Percentiles rank a stretch among this genome's conserved stretches.
Conservation (phyloP, 2,797 vertebrate genomes). For the Bovichtus diacanthus region DNA sequence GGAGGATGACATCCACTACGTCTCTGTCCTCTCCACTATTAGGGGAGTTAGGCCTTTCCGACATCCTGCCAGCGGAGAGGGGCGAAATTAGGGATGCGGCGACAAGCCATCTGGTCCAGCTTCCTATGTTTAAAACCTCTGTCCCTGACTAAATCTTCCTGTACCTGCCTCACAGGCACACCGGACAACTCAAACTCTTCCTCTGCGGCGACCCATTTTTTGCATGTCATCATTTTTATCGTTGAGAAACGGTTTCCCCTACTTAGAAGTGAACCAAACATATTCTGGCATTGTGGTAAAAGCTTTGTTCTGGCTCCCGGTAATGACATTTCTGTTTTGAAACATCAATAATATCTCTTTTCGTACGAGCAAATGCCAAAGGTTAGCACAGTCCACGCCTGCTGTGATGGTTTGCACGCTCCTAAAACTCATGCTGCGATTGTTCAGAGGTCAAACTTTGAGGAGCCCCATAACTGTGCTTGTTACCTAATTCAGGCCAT, state of each 20-base stretch:
- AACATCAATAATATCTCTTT: slow-evolving; percentile 34
- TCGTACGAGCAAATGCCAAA: slow-evolving; percentile 25
- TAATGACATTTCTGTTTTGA: slow-evolving; percentile 27
- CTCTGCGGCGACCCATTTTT: slow-evolving; percentile 66
- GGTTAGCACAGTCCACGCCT: slow-evolving; percentile 12
- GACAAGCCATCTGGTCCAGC: slow-evolving; percentile 80
- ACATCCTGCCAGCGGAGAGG: slow-evolving; percentile 84
- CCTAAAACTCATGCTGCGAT: slow-evolving; percentile 45
- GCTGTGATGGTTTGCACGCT: slow-evolving; percentile 32
- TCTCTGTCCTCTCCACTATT: slow-evolving; percentile 73
- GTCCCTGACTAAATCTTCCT: slow-evolving; percentile 85
- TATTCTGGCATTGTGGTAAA: slow-evolving; percentile 49
- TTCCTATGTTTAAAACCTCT: slow-evolving; percentile 83
- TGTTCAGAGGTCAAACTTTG: slow-evolving; percentile 42
- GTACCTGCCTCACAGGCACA: slow-evolving; percentile 83
- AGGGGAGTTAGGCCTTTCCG: slow-evolving; percentile 73
- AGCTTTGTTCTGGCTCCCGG: slow-evolving; percentile 4
- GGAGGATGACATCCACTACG: slow-evolving; percentile 73
- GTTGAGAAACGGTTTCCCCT: slow-evolving; percentile 71
- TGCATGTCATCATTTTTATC: slow-evolving; percentile 74
- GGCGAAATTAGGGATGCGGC: slow-evolving; percentile 79
- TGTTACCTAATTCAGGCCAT: slow-evolving; percentile 48
- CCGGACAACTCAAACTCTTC: slow-evolving; percentile 78
- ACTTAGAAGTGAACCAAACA: slow-evolving; percentile 29
- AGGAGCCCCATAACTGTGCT: slow-evolving; percentile 33